These are phyloP conservation scores for Neuroscelio doddi DNA, from an alignment of 2,888 invertebrate genomes.

Conservation along the genomic window DNA sequence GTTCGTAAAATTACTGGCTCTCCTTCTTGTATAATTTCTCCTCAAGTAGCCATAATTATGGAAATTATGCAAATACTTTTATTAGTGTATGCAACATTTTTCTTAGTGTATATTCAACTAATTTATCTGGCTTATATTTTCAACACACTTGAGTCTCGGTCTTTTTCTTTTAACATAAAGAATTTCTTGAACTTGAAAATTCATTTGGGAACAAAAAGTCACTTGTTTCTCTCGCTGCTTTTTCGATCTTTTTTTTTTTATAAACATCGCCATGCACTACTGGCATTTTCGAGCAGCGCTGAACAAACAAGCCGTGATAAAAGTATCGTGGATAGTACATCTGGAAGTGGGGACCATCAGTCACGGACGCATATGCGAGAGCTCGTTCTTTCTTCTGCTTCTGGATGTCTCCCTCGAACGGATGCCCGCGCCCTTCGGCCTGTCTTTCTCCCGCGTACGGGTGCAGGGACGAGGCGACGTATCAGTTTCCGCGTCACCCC, in stretches of 20 bases:
- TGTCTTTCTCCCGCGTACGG: slow-evolving; percentile 31
- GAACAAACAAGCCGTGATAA: slow-evolving; percentile 71
- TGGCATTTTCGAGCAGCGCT: slow-evolving; percentile 53
- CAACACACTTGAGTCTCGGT: slow-evolving; percentile 29
- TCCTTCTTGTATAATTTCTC: too few species aligned
- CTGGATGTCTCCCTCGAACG: slow-evolving; percentile 47
- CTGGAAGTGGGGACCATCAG: slow-evolving; percentile 72
- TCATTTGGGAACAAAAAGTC: background rate
- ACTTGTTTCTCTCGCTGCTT: slow-evolving; percentile 8
- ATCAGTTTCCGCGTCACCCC: slow-evolving; percentile 36
- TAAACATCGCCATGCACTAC: slow-evolving; percentile 22
- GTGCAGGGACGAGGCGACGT: slow-evolving; percentile 33
- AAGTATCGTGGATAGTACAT: slow-evolving; percentile 68
- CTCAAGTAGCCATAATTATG: too few species aligned
- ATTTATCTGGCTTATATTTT: slow-evolving; percentile 39
- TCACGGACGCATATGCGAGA: slow-evolving; percentile 70
- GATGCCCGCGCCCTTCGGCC: slow-evolving; percentile 27
- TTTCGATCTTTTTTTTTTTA: slow-evolving; percentile 7
- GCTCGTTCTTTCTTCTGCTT: slow-evolving; percentile 53
- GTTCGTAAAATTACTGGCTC: too few species aligned
- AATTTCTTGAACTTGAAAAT: slow-evolving; percentile 35
- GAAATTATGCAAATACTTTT: too few species aligned
- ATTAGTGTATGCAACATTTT: too few species aligned
- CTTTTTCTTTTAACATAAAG: too few species aligned
- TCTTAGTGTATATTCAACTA: too few species aligned